phyloP scores from a whole-genome alignment of 2,888 invertebrate genomes.

The Drosophila hamatofila region DNA sequence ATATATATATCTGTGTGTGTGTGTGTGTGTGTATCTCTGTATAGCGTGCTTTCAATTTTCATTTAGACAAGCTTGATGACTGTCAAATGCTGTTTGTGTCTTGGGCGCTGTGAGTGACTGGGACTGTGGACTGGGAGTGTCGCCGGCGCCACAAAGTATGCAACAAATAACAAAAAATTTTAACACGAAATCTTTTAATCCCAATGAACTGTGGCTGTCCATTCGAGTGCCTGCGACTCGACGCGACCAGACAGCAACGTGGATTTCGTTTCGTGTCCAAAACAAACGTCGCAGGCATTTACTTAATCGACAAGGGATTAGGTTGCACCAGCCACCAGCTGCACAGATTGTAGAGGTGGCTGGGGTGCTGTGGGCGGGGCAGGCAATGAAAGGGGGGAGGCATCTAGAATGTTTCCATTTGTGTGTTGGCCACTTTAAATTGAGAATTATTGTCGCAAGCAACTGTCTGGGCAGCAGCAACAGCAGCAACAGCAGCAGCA shows the following conservation, averaged over 20 bases:
- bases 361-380: background rate
- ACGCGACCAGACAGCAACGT: conserved; percentile 42
- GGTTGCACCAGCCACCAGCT: conserved; percentile 51
- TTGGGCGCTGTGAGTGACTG: conserved; percentile 32
- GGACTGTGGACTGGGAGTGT: conserved; percentile 21
- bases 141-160: conserved; percentile 49
- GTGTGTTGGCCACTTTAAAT: conserved; percentile 71
- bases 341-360: background rate
- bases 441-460: conserved; percentile 81
- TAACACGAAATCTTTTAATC: conserved; percentile 79
- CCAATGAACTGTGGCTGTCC: conserved; percentile 76
- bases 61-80: conserved; percentile 53
- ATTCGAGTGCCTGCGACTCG: conserved; percentile 36
- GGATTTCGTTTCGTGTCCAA: conserved; percentile 47
- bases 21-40: background rate
- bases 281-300: conserved; percentile 81
- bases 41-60: conserved; percentile 61
- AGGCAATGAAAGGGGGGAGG: too few species aligned
- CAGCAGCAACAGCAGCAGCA: conserved; percentile 30
- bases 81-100: conserved; percentile 49
- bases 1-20: background rate
- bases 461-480: conserved; percentile 44
- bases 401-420: conserved; percentile 59
- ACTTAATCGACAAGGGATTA: conserved; percentile 84
- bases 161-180: conserved; percentile 73